Base-by-base conservation (phyloP, 2,113 vertebrate species). In the Callocephalon fimbriatum region DNA sequence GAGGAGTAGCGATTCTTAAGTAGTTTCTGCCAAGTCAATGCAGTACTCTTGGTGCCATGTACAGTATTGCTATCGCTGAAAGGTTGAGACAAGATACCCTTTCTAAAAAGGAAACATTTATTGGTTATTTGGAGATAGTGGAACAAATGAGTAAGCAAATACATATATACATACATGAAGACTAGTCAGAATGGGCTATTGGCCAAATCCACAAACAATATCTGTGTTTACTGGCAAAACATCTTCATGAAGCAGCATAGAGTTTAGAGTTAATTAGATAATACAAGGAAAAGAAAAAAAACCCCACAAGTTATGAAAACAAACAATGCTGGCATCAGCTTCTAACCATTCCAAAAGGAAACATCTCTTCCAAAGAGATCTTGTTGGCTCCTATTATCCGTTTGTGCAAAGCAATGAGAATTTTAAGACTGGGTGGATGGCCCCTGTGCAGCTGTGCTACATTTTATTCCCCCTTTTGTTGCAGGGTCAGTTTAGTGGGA, bases 391-490 rank as follows among this genome's bases (percentile, higher is more conserved):
- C 59, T 74, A 8, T 50, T 29, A 56, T 15, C 54, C 35, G 7
- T 56, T 40, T 35, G 29, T 71, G 47, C 76, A 74, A 22, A 8
- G 26, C 73, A 32, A 53, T 35, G 54, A 63, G 44, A 59, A 42
- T 77, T 92, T 93, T 70, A 88, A 77, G 50, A 9, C 25, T 7
- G 83, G 29, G 11, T 47, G 11, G 35, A 77, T 51, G 80, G 91
- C 63, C 45, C 44, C 68, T 14, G 26, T 42, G 86, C 92, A 96
- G 88, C 75, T 95, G 90, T 38, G 61, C 59, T 74, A 59, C 75
- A 86, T 90, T 92, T 95, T 72, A 86, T 67, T 67, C 72, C 59
- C 61, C 35, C 31, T 90, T 96, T 95, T 88, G 79, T 92, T 86
- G 47, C 68, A 81, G 54, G 84, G 72, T 79, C 88, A 67, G 76